Base-by-base conservation (phyloP, 2,888 invertebrate genomes). In the Drosophila mimica region DNA sequence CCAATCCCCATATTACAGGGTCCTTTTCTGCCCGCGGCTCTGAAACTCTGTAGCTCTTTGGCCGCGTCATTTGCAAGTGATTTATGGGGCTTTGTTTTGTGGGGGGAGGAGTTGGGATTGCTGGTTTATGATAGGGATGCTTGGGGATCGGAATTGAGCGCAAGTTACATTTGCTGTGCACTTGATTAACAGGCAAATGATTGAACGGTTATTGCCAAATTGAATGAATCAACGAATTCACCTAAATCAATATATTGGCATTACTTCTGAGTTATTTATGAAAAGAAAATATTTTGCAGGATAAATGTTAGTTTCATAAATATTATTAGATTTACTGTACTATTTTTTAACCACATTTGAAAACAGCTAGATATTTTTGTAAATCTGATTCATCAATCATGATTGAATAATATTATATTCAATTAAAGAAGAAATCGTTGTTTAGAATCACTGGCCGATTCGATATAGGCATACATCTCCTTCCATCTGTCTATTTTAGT, bases 11-110 rank as follows among this genome's bases (percentile, higher is more conserved):
- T 84, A 85, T 74, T 82, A 76, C 63, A 38, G 89, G 40, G 56
- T 73, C 40, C 53, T 66, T 54, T 48, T 57, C 46, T 40, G 40
- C 51, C 54, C 64, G 56, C 53, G 43, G 66, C 49, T 56, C 34
- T 43, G 49, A 40, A 20, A 31, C 66, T 36, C 69, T 46, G 13
- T 30, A n/a, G 56, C 66, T 72, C 56, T 64, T 75, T 76, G 73
- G 82, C 72, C 69, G 70, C 76, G 85, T 82, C 88, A 88, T 88
- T 88, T 87, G 84, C 89, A 90, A 89, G 85, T 88, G 88, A 88
- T 88, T 88, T 88, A 88, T 90, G 88, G 54, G 31, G 59, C 62
- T 78, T 78, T 76, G 68, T 64, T 40, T 38, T 17, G n/a, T 13
- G 38, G 30, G 9, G 15, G 2, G 1, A 3, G 25, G 25, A 25